These are phyloP conservation scores for Yponomeuta evonymella DNA, from an alignment of 2,888 invertebrate species.

Conservation along the genomic window DNA sequence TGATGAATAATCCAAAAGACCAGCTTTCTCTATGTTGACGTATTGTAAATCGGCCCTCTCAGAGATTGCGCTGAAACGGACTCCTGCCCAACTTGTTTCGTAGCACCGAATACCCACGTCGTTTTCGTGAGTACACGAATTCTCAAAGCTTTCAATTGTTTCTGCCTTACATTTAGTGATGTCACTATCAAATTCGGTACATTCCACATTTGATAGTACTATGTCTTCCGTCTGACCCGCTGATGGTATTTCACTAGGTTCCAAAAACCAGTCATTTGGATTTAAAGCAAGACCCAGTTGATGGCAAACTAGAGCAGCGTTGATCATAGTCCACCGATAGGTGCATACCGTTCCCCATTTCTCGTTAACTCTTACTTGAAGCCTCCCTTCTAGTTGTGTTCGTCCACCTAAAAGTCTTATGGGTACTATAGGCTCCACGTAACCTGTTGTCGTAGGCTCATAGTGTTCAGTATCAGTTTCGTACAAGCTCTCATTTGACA, in stretches of 20 bases:
- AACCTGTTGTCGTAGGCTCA: slow-evolving; percentile 77
- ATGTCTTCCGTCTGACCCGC: slow-evolving; percentile 87
- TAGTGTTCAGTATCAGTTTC: slow-evolving; percentile 73
- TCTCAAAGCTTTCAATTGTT: slow-evolving; percentile 85
- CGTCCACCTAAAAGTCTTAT: slow-evolving; percentile 89
- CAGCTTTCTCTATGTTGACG: slow-evolving; percentile 93
- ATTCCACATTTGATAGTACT: slow-evolving; percentile 90
- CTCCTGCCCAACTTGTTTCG: slow-evolving; percentile 95
- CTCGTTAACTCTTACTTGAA: slow-evolving; percentile 88
- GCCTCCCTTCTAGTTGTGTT: slow-evolving; percentile 88
- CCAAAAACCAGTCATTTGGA: slow-evolving; percentile 92
- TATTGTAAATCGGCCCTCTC: slow-evolving; percentile 91
- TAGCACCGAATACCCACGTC: slow-evolving; percentile 94
- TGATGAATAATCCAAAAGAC: slow-evolving; percentile 93
- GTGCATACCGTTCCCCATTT: slow-evolving; percentile 99
- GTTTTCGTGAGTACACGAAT: slow-evolving; percentile 90
- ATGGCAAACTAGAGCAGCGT: slow-evolving; percentile 95
- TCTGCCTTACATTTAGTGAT: slow-evolving; percentile 92
- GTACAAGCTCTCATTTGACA: slow-evolving; percentile 79
- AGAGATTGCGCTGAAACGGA: slow-evolving; percentile 91
- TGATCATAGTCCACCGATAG: slow-evolving; percentile 94
- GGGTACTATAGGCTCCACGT: slow-evolving; percentile 79
- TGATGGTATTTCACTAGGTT: slow-evolving; percentile 86
- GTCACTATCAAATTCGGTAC: slow-evolving; percentile 93
- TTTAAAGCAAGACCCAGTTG: slow-evolving; percentile 95